Conservation (phyloP, 2,113 vertebrate genomes). For the Haemorhous mexicanus region DNA sequence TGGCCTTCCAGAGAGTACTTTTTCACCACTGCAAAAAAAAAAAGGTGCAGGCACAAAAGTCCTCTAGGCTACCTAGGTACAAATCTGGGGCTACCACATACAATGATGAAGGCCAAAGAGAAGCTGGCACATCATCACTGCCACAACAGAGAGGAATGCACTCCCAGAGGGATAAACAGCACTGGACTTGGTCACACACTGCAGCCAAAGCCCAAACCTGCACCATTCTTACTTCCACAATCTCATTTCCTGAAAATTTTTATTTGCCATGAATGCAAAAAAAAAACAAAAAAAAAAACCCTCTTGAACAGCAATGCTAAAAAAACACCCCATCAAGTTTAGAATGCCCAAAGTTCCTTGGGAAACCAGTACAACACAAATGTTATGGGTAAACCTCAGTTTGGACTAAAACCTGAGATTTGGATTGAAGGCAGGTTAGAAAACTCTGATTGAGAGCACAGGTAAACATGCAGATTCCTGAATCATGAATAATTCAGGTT, state of each 20-base stretch:
- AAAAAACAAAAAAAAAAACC: neutral
- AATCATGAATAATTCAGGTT: neutral
- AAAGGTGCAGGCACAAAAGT: neutral
- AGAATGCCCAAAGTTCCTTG: neutral
- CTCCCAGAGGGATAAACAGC: neutral
- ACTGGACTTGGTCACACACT: neutral
- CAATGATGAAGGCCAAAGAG: neutral
- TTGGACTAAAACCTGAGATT: neutral
- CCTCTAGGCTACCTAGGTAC: neutral
- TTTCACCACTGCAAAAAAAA: neutral
- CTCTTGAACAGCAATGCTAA: neutral
- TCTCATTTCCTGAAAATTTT: neutral
- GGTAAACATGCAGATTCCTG: neutral
- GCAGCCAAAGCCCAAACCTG: neutral
- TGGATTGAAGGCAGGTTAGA: neutral
- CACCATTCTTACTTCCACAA: neutral
- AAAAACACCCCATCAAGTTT: neutral
- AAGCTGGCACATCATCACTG: neutral
- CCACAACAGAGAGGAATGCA: accelerated
- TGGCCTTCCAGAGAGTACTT: neutral
- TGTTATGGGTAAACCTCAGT: neutral
- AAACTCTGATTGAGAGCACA: neutral
- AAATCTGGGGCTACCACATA: neutral
- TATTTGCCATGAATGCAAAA: neutral
- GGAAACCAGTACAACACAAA: neutral